Base-by-base conservation (phyloP, 2,888 invertebrate genomes). In the Ornithoptera alexandrae region DNA sequence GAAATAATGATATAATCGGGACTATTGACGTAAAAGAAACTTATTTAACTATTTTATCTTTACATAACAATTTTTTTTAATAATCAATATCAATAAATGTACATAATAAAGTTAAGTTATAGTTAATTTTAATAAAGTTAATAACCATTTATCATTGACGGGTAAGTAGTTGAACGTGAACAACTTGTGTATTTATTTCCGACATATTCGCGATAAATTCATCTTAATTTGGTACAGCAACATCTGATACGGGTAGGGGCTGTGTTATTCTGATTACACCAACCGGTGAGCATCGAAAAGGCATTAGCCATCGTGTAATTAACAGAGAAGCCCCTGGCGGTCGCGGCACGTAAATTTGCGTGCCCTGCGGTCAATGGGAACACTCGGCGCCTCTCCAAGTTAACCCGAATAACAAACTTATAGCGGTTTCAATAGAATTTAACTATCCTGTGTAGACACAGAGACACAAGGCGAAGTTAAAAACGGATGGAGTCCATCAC, bases 281-380 rank as follows among this genome's bases (percentile, higher is more conserved):
- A 30, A 65, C 72, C 73, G 74, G 71, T 75, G 79, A 82, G 82
- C 83, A 88, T 89, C 84, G 88, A 83, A 89, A 88, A 88, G 77
- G 84, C 89, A 89, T 89, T 89, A 89, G 84, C 81, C 76, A 58
- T 46, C n/a, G 59, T 80, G 85, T 85, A 89, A 90, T 90, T 89
- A 89, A 89, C 87, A 86, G 87, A 81, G 81, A 84, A 81, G 83
- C 81, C 80, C 78, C 72, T 75, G 46, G 70, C 73, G 74, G 76
- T 80, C 77, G 74, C 78, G 77, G 72, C 75, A 61, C 77, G 78
- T 78, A 86, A 86, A 86, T 87, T 87, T 86, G 81, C 85, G 84
- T 83, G 76, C 75, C 77, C 77, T 79, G 84, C 79, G 85, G 85
- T 84, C 81, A 81, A 75, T 68, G 72, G 58, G 68, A 65, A 67